Percentiles rank a stretch among this genome's conserved stretches.
Evolutionary conservation across 2,797 vertebrate species (phyloP).

Genomic region (Melanotaenia nigrans): DNA sequence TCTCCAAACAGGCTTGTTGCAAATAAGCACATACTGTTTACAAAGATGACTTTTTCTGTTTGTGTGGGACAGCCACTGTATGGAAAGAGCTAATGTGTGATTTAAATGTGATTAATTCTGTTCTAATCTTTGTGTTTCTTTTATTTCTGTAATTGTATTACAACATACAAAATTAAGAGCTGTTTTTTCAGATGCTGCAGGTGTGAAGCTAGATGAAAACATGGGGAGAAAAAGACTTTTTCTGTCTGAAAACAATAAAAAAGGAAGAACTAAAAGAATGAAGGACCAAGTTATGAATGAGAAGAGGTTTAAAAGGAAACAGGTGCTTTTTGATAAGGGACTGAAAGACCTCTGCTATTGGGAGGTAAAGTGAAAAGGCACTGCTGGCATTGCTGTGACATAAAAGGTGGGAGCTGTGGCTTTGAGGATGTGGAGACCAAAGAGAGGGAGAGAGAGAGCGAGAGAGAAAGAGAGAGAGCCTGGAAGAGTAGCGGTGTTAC

Average conservation of each 20-base stretch:
- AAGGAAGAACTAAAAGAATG: not conserved
- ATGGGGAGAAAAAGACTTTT: slow-evolving; percentile 27
- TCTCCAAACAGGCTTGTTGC: no score
- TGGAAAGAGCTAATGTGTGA: no score
- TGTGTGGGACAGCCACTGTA: no score
- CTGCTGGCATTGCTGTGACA: slow-evolving; percentile 11
- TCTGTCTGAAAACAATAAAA: slow-evolving; percentile 23
- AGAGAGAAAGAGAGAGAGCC: not conserved
- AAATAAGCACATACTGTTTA: no score
- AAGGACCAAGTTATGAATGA: rapidly evolving
- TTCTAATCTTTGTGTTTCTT: no score
- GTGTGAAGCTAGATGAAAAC: slow-evolving; percentile 39
- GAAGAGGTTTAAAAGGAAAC: slow-evolving; percentile 22
- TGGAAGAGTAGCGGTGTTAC: no score
- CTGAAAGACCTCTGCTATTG: slow-evolving; percentile 47
- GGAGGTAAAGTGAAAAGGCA: slow-evolving; percentile 55
- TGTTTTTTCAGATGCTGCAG: slow-evolving; percentile 32
- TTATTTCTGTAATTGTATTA: no score
- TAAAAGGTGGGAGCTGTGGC: slow-evolving; percentile 15
- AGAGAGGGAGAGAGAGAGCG: not conserved
- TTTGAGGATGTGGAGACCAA: not conserved
- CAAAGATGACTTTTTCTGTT: no score
- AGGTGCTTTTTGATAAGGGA: slow-evolving; percentile 43
- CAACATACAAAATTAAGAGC: no score
- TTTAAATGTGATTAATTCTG: no score